These are phyloP conservation scores for Antheraea pernyi DNA, from an alignment of 1,140 invertebrate species.

Conservation along the genomic window DNA sequence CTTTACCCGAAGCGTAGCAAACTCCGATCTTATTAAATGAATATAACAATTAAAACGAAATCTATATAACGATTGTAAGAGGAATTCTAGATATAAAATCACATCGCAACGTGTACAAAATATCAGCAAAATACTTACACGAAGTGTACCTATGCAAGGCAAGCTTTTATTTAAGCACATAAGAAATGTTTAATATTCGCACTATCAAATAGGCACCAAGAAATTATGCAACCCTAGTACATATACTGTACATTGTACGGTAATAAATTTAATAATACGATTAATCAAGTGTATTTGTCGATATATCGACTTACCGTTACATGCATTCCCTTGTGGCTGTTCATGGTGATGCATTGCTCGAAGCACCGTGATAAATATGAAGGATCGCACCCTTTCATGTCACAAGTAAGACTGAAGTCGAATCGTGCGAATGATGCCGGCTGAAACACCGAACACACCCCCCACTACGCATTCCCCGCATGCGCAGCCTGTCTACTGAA, in stretches of 20 bases:
- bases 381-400: conserved; percentile 77
- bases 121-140: neutral
- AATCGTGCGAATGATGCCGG: conserved; percentile 35
- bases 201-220: neutral
- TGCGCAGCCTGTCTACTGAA: conserved; percentile 48
- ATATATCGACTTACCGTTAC: conserved; percentile 58
- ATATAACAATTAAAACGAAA: neutral
- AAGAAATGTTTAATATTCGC: neutral
- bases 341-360: conserved; percentile 78
- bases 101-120: neutral
- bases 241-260: neutral
- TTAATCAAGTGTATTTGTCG: neutral
- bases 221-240: neutral
- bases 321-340: conserved; percentile 74
- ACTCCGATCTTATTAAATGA: neutral
- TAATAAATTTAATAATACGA: neutral
- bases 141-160: neutral
- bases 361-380: conserved; percentile 74
- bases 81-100: neutral
- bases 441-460: conserved; percentile 60
- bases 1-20: neutral
- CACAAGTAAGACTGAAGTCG: conserved; percentile 74
- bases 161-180: conserved; percentile 1
- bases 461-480: conserved; percentile 42
- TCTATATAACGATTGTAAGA: neutral